Percentiles rank a stretch among this genome's conserved stretches.
Evolutionary conservation across 1,140 invertebrate species (phyloP).

Genomic region (Pseudomyrmex sp.): DNA sequence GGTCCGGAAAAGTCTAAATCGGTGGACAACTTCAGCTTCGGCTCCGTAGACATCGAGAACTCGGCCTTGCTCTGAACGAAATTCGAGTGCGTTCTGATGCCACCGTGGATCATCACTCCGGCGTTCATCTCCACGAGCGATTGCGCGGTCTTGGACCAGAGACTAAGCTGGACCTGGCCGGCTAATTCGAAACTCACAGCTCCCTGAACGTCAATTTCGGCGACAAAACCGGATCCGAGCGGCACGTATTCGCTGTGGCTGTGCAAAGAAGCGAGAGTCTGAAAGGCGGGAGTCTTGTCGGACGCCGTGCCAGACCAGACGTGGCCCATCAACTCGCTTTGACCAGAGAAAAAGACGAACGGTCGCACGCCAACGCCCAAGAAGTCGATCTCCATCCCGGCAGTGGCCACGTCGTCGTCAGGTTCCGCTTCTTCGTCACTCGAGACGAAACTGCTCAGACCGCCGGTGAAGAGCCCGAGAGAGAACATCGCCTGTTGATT

Average conservation of each 20-base stretch:
- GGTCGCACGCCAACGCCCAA: constrained; percentile 92
- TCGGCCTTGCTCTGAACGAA: constrained; percentile 90
- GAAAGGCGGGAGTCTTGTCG: constrained; percentile 93
- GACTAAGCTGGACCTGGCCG: constrained; percentile 93
- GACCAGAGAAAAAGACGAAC: constrained; percentile 94
- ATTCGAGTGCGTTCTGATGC: constrained; percentile 88
- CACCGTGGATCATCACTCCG: constrained; percentile 89
- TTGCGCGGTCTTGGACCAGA: constrained; percentile 95
- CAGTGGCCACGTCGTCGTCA: constrained; percentile 88
- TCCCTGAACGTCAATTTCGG: constrained; percentile 89
- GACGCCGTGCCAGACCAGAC: constrained; percentile 94
- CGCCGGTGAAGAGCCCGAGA: constrained; percentile 92
- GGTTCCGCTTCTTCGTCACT: constrained; percentile 80
- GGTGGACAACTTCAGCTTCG: constrained; percentile 90
- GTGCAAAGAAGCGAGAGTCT: constrained; percentile 90
- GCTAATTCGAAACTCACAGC: constrained; percentile 93
- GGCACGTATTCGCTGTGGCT: constrained; percentile 90
- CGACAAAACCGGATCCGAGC: constrained; percentile 90
- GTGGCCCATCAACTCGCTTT: constrained; percentile 95
- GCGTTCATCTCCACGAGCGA: constrained; percentile 92
- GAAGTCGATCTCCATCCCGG: constrained; percentile 94
- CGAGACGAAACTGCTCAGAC: constrained; percentile 89
- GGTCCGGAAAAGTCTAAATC: constrained; percentile 93
- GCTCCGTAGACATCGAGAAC: constrained; percentile 90
- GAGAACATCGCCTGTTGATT: constrained; percentile 86